phyloP scores from a whole-genome alignment of 2,797 vertebrate species.

The Sebastes reedi region DNA sequence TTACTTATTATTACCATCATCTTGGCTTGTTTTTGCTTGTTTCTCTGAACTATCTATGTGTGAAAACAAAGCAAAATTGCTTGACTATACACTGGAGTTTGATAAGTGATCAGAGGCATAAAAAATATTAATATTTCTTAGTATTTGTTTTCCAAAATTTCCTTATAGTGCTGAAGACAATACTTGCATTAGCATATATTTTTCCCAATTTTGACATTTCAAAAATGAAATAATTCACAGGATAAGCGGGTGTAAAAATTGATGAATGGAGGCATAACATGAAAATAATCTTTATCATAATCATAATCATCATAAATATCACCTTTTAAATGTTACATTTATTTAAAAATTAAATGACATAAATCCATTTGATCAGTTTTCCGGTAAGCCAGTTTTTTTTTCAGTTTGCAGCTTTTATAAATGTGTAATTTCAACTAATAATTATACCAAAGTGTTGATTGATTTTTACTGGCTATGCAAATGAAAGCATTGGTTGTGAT shows the following conservation, averaged over 20 bases:
- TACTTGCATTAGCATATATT: background rate
- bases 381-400: too few species aligned
- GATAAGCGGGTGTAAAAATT: background rate
- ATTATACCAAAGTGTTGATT: background rate
- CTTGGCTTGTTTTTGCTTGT: background rate
- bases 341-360: background rate
- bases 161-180: background rate
- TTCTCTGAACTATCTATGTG: background rate
- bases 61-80: background rate
- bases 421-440: background rate
- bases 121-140: background rate
- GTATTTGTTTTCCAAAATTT: background rate
- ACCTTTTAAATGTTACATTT: background rate
- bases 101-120: background rate
- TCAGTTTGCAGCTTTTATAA: background rate
- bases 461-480: background rate
- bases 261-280: background rate
- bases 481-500: constrained; percentile 1
- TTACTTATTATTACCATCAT: background rate
- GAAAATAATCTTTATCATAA: background rate
- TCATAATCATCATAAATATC: too few species aligned
- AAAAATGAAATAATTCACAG: background rate
- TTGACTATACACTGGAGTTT: background rate
- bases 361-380: background rate
- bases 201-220: background rate